These are phyloP conservation scores for Spodoptera picta DNA, from an alignment of 2,888 invertebrate species.

Conservation along the genomic window DNA sequence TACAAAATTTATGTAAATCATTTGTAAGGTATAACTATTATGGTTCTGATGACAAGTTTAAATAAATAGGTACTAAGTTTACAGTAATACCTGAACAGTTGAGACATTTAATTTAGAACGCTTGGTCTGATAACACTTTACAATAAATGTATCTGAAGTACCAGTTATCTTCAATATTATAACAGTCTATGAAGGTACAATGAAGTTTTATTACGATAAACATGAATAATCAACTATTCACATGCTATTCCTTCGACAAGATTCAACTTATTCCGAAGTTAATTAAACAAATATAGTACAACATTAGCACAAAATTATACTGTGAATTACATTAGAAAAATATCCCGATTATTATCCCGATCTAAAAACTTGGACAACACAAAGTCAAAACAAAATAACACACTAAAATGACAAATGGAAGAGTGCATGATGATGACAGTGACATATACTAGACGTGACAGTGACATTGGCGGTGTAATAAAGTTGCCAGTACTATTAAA, in stretches of 20 bases:
- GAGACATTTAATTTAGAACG: slow-evolving; percentile 18
- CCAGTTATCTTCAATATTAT: background rate
- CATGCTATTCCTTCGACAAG: background rate
- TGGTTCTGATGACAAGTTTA: too few relatives aligned
- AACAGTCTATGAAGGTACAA: background rate
- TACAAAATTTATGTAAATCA: background rate
- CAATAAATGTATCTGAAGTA: background rate
- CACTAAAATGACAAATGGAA: slow-evolving; percentile 8
- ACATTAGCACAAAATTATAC: background rate
- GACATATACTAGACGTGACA: slow-evolving; percentile 2
- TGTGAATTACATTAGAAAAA: background rate
- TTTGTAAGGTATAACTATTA: slow-evolving; percentile 3
- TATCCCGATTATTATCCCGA: background rate
- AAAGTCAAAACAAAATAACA: background rate
- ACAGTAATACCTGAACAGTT: slow-evolving; percentile 12
- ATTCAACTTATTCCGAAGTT: background rate
- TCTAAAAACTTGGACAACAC: background rate
- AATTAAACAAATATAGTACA: background rate
- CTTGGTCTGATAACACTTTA: background rate
- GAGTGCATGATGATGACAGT: background rate
- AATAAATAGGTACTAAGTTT: too few relatives aligned
- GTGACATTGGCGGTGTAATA: slow-evolving; percentile 22
- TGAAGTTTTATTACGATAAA: slow-evolving; percentile 6
- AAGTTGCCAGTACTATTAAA: slow-evolving; percentile 21
- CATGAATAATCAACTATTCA: background rate